Evolutionary conservation across 2,797 vertebrate species (phyloP), one percentile per base, ranked within the genome.

Genomic region (Smutsia gigantea): DNA sequence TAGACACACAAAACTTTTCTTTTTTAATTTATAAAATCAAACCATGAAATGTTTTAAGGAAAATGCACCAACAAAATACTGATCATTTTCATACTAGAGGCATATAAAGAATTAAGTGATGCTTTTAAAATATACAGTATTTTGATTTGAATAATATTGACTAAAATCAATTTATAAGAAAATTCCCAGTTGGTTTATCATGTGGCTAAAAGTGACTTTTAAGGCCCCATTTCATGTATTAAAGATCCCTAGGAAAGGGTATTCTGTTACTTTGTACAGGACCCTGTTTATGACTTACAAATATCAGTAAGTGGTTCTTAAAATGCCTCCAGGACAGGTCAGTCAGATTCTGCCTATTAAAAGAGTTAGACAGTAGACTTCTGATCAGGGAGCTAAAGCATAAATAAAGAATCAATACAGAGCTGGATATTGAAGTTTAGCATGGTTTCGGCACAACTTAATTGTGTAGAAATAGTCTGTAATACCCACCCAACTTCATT

Each of bases 141-240:
- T 72, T 89, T 83, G 49, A 74, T 87, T 74, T 84, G 19, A 63
- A 83, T 75, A 68, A 49, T 21, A 29, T 17, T 49, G 37, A 72
- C 18, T 51, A 87, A 79, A 94, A 94, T 21, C 57, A 74, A 12
- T 78, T 90, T 71, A 31, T 57, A 39, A 78, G 39, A 89, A 89
- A 49, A 55, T 27, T 61, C 46, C 59, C 17, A 46, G 7, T 92
- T 93, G 66, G 25, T 31, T 66, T 82, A 82, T 82, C 31, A 49
- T 29, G 1, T 29, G 59, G 64, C 42, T 63, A 72, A 79, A 23
- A 31, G 34, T 66, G 61, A 61, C 34, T 72, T 83, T 63, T 15
- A 93, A 90, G 88, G 49, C 29, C 51, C 53, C 15, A 21, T 89
- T 88, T 39, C 9, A 12, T 7, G 68, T 81, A 57, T 55, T 75